Conservation (phyloP, 1,140 invertebrate species). For the Vollenhovia emeryi region DNA sequence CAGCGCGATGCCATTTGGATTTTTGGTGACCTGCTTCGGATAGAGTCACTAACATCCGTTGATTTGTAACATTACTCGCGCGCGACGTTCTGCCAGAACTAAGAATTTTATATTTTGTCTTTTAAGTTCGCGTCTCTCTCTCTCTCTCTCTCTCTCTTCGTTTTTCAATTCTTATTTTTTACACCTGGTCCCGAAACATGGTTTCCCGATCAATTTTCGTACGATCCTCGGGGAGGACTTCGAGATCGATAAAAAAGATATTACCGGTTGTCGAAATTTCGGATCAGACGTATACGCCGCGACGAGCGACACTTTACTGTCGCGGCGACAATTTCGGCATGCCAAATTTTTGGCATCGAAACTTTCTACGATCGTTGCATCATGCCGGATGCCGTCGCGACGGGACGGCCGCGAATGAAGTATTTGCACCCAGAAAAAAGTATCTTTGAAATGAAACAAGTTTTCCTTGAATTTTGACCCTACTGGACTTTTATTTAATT, state of each 20-base stretch:
- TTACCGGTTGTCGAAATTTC: neutral
- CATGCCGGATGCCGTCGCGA: constrained; percentile 16
- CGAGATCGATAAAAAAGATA: neutral
- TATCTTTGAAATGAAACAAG: no score
- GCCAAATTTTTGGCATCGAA: constrained; percentile 13
- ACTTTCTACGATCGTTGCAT: constrained; percentile 35
- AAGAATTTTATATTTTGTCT: neutral
- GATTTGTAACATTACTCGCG: neutral
- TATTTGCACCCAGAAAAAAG: no score
- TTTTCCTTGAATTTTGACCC: no score
- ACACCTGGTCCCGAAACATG: neutral
- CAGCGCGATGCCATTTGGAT: neutral
- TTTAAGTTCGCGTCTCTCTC: no score
- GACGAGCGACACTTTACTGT: neutral
- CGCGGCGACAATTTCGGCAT: neutral
- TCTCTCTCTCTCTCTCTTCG: neutral
- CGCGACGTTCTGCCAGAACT: neutral
- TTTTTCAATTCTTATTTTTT: constrained; percentile 6
- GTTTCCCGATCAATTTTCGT: neutral
- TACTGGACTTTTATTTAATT: no score
- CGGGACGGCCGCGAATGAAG: neutral
- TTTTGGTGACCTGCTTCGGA: constrained; percentile 13
- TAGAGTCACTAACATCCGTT: neutral
- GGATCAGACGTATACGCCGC: neutral
- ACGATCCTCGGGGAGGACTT: neutral